These are phyloP conservation scores for Tetranychus piercei DNA, from an alignment of 2,888 invertebrate genomes.

Conservation along the genomic window DNA sequence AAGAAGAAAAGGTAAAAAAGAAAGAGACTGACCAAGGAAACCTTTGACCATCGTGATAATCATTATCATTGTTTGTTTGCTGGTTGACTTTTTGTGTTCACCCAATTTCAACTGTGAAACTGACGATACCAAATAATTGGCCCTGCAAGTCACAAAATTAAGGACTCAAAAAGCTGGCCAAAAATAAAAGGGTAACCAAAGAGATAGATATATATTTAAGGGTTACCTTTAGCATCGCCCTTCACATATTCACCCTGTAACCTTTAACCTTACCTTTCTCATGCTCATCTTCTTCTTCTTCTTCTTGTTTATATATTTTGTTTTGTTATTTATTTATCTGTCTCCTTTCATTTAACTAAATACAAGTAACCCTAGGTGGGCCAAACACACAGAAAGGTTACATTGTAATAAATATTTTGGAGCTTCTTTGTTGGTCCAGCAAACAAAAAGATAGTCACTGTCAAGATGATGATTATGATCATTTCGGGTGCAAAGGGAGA, in stretches of 20 bases:
- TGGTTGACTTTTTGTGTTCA: too few relatives aligned
- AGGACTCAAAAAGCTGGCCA: not conserved
- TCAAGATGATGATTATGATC: not conserved
- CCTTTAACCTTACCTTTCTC: too few relatives aligned
- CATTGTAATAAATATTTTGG: not conserved
- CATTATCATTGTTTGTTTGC: not conserved
- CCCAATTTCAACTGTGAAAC: too few relatives aligned
- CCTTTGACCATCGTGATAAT: not conserved
- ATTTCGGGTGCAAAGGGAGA: not conserved
- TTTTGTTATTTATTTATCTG: too few relatives aligned
- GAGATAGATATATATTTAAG: not conserved
- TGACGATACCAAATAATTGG: too few relatives aligned
- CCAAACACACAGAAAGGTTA: not conserved
- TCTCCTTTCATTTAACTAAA: not conserved
- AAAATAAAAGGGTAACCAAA: not conserved
- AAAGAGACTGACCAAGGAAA: too few relatives aligned
- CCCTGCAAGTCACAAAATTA: not conserved
- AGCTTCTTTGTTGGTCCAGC: not conserved
- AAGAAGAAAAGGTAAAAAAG: too few relatives aligned
- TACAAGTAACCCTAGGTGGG: not conserved
- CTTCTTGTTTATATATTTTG: too few relatives aligned
- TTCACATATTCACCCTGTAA: too few relatives aligned
- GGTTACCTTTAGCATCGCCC: too few relatives aligned
- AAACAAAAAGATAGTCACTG: not conserved
- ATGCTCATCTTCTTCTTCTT: too few relatives aligned